These are phyloP conservation scores for Clangula hyemalis DNA, from an alignment of 2,797 vertebrate genomes.

Conservation along the genomic window DNA sequence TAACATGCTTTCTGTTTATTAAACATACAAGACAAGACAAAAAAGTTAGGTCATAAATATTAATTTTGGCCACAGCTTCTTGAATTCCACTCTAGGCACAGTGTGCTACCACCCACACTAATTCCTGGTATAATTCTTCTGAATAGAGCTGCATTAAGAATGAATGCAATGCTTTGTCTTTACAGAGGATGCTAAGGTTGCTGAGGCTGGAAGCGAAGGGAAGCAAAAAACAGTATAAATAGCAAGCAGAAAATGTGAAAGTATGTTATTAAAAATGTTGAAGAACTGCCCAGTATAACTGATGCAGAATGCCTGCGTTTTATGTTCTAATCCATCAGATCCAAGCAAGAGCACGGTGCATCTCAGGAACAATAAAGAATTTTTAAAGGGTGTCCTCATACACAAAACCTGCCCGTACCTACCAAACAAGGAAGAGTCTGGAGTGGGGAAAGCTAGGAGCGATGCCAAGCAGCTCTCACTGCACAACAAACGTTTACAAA, in stretches of 20 bases:
- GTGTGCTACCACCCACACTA: constrained; percentile 8
- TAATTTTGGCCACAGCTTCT: background rate
- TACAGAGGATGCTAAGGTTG: background rate
- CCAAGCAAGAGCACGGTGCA: background rate
- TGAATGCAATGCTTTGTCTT: constrained; percentile 23
- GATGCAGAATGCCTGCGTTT: background rate
- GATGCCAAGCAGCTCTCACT: background rate
- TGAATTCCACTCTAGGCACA: background rate
- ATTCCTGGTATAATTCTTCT: constrained; percentile 22
- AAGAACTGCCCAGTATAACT: background rate
- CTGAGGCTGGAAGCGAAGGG: background rate
- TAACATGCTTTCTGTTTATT: background rate
- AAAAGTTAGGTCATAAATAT: background rate
- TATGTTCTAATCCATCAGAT: no score
- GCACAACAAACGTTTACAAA: background rate
- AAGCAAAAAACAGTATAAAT: background rate
- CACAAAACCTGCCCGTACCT: background rate
- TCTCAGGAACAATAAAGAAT: background rate
- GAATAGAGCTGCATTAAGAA: background rate
- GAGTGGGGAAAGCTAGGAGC: background rate
- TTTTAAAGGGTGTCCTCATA: background rate
- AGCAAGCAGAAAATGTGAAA: background rate
- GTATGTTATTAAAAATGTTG: background rate
- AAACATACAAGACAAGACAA: background rate
- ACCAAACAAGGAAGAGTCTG: background rate